Evolutionary conservation across 2,888 invertebrate genomes (phyloP), one percentile per base, ranked within the genome.

Genomic region (Papilio protenor): DNA sequence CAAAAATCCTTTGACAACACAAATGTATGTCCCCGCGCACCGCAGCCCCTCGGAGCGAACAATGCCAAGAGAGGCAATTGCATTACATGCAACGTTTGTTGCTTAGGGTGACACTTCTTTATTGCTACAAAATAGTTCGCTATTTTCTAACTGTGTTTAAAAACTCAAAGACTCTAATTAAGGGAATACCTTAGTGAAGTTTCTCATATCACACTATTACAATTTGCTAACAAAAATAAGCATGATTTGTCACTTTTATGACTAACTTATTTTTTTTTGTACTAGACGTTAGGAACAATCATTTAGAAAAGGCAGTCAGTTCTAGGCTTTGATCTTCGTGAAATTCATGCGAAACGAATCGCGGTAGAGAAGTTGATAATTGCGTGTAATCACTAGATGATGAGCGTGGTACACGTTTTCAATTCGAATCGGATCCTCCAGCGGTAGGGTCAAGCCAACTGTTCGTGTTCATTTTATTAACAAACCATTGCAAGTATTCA

Each of bases 351-450:
- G 81, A 78, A 80, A 81, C 85, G 83, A 84, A 85, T 85, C 83
- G 83, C 80, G 78, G 74, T 80, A 81, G 83, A 86, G 83, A 83
- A 69, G 73, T 55, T 85, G 80, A 81, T 89, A 88, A 88, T 87
- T 86, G 87, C 87, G 83, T 85, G 86, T 88, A 89, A 91, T 90
- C 87, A 87, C 81, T 81, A 81, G 83, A 80, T 85, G 87, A 87
- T 83, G 83, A 87, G 86, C 89, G 87, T 88, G 83, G 83, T 83
- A 84, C 92, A 91, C 91, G 91, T 87, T 89, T 91, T 88, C 88
- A 87, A 89, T 89, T 84, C 85, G 81, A 81, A 76, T 79, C 82
- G 80, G 80, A 77, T 84, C 81, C 83, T 82, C 77, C 80, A 78
- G 75, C 55, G 76, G 73, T 52, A 47, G 18, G 71, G 14, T 73